Percentiles rank a stretch among this genome's conserved stretches.
These are phyloP conservation scores for Psix sp. DNA, from an alignment of 1,140 invertebrate genomes.

Conservation along the genomic window DNA sequence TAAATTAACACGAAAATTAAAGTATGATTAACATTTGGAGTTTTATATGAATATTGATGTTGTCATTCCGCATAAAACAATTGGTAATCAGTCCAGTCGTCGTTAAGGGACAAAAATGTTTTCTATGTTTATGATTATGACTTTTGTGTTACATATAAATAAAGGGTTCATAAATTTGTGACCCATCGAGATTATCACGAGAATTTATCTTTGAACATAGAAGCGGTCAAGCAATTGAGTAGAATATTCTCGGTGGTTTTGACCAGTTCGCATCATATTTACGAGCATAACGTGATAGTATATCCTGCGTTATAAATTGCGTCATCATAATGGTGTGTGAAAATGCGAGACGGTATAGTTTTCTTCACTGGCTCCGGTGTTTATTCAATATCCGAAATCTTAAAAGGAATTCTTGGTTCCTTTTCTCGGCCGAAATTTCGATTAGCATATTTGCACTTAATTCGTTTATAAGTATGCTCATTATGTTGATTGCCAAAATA, in stretches of 20 bases:
- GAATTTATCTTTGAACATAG: conserved; percentile 60
- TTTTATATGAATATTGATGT: conserved; percentile 33
- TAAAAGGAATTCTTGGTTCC: too few species aligned
- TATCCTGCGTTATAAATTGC: conserved; percentile 51
- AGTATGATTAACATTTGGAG: conserved; percentile 14
- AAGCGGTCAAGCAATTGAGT: conserved; percentile 55
- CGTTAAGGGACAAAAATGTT: conserved; percentile 31
- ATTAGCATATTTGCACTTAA: too few species aligned
- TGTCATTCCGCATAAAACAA: conserved; percentile 28
- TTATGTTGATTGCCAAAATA: too few species aligned
- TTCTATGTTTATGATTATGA: conserved; percentile 57
- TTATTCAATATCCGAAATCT: too few species aligned
- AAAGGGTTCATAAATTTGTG: conserved; percentile 61
- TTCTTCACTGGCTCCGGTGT: conserved; percentile 29
- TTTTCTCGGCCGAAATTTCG: too few species aligned
- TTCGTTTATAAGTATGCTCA: too few species aligned
- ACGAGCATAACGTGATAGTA: conserved; percentile 55
- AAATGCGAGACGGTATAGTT: conserved; percentile 42
- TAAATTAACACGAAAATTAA: too few species aligned
- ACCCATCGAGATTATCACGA: conserved; percentile 56
- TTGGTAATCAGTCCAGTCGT: too few species aligned
- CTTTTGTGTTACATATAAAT: conserved; percentile 56
- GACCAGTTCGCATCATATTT: conserved; percentile 52
- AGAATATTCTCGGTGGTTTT: conserved; percentile 54
- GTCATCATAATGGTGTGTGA: conserved; percentile 51